A percentile compares a stretch with the other conserved stretches of the same genome.
Conservation (phyloP, 2,888 invertebrate species). For the Papilio protenor region DNA sequence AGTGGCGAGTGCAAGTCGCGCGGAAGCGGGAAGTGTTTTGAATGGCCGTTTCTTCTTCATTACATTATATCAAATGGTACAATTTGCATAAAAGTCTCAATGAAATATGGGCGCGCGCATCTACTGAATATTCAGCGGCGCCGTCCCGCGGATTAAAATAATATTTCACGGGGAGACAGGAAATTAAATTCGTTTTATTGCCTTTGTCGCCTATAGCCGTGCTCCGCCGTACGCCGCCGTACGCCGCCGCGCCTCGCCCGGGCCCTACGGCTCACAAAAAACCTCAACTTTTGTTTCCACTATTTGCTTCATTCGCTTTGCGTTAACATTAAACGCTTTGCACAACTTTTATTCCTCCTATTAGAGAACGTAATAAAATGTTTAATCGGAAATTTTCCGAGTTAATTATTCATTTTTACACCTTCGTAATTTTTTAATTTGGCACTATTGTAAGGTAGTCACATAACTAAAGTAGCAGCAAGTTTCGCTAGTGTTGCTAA, state of each 20-base stretch:
- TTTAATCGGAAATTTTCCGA: background rate
- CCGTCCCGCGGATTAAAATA: conserved; percentile 33
- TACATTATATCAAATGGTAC: conserved; percentile 16
- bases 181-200: conserved; percentile 35
- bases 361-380: conserved; percentile 5
- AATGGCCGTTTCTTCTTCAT: conserved; percentile 6
- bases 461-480: background rate
- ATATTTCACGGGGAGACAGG: conserved; percentile 40
- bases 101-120: conserved; percentile 33
- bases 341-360: background rate
- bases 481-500: too few species aligned
- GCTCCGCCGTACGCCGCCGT: background rate
- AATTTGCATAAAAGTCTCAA: conserved; percentile 29
- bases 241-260: background rate
- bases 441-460: background rate
- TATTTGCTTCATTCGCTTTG: conserved; percentile 19
- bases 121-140: conserved; percentile 22
- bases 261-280: background rate
- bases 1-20: background rate
- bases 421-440: background rate
- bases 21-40: background rate
- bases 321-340: conserved; percentile 9
- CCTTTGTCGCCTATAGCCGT: conserved; percentile 14
- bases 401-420: background rate
- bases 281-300: conserved; percentile 12